Evolutionary conservation across 2,888 invertebrate species (phyloP), one percentile per base, ranked within the genome.

Genomic region (Pasiphila rectangulata): DNA sequence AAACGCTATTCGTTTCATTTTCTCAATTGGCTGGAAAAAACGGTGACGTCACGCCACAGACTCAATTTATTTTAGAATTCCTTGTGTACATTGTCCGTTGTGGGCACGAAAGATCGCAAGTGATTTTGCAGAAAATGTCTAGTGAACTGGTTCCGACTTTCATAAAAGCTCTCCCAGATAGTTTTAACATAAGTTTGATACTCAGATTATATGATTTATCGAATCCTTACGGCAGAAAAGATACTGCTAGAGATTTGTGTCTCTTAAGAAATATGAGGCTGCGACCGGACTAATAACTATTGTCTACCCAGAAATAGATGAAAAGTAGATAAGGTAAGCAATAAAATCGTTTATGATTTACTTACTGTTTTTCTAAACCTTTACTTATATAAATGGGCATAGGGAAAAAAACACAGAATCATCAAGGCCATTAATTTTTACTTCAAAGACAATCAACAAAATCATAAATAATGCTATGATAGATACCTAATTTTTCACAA

Each of bases 191-290:
- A 51, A 92, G 93, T 54, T 84, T 96, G 42, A 88, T 96, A 50
- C 82, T 96, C 36, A 91, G 94, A 67, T 83, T 96, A 51, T 95
- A 97, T 75, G 96, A 97, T 79, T 90, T 96, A 35, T 90, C 93
- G 37, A 92, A 93, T 12, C 79, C 91, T 12, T 90, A 91, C 41
- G 96, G 97, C 1, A 91, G 97, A 44, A 95, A 95, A 71, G 93
- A 95, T 46, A 96, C 96, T 41, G 96, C 97, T 0, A 92, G 96
- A 66, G 96, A 96, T 78, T 86, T 98, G 47, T 96, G 97, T 75
- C 91, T 97, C 67, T 90, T 96, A 64, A 90, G 96, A 54, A 96
- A 96, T 81, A 94, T 95, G 88, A 91, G 92, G 61, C 82, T 95
- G 20, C 90, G 91, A 64, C 91, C 91, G 12, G 87, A 87, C n/a